A percentile compares a stretch with the other conserved stretches of the same genome.
Evolutionary conservation across 2,888 invertebrate species (phyloP).

Genomic region (Drosophila trichaetosa): DNA sequence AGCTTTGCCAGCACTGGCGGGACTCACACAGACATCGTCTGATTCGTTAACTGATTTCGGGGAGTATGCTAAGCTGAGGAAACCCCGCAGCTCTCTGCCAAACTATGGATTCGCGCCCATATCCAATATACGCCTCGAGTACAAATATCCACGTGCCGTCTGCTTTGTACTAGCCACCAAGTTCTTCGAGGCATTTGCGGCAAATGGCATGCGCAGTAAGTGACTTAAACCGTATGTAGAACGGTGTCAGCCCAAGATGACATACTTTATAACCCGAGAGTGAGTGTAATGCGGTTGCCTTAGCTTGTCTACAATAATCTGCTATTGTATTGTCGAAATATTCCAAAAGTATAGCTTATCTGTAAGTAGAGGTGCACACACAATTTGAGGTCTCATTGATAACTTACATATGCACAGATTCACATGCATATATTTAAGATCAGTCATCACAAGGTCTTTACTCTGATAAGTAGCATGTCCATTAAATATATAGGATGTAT

Average conservation of each 20-base stretch:
- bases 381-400: slow-evolving; percentile 44
- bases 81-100: slow-evolving; percentile 50
- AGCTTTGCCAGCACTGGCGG: slow-evolving; percentile 79
- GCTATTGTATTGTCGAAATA: slow-evolving; percentile 52
- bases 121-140: slow-evolving; percentile 60
- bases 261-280: slow-evolving; percentile 16
- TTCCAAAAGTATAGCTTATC: slow-evolving; percentile 56
- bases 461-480: slow-evolving; percentile 12
- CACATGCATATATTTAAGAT: slow-evolving; percentile 2
- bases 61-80: slow-evolving; percentile 43
- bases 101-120: slow-evolving; percentile 76
- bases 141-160: slow-evolving; percentile 83
- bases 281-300: slow-evolving; percentile 19
- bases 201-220: slow-evolving; percentile 85
- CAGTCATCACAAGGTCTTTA: slow-evolving; percentile 20
- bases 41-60: slow-evolving; percentile 21
- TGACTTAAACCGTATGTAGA: slow-evolving; percentile 23
- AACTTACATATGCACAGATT: slow-evolving; percentile 3
- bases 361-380: slow-evolving; percentile 22
- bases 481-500: background rate
- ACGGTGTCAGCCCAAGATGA: slow-evolving; percentile 4
- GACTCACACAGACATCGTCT: slow-evolving; percentile 49
- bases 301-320: slow-evolving; percentile 49
- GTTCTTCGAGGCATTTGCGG: slow-evolving; percentile 85
- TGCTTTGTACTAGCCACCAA: slow-evolving; percentile 82